phyloP scores from a whole-genome alignment of 2,888 invertebrate species.

The Actias luna region DNA sequence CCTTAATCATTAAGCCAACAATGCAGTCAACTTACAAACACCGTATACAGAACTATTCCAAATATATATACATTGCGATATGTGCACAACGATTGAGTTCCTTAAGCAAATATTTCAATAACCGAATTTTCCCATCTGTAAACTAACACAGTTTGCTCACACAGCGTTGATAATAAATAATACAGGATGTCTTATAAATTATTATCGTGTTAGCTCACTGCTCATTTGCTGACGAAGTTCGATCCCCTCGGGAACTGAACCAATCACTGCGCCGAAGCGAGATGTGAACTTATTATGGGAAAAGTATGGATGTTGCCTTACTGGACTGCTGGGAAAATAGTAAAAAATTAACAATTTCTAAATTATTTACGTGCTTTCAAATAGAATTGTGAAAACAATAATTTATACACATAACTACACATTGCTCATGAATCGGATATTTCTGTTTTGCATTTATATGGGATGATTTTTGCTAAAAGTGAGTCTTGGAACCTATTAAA shows the following conservation, averaged over 20 bases:
- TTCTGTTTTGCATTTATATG: no score
- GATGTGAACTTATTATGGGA: conserved; percentile 74
- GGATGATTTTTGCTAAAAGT: no score
- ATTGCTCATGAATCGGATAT: neutral
- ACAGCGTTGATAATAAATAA: conserved; percentile 72
- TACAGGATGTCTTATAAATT: conserved; percentile 75
- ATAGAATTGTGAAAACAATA: neutral
- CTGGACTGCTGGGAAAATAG: conserved; percentile 15
- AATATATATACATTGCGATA: neutral
- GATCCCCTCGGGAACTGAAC: conserved; percentile 65
- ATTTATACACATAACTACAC: neutral
- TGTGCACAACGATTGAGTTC: neutral
- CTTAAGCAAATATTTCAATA: conserved; percentile 10
- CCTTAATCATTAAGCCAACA: no score
- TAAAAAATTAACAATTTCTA: conserved; percentile 22
- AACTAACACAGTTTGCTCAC: conserved; percentile 39
- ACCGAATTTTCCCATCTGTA: conserved; percentile 17
- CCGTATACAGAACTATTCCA: neutral
- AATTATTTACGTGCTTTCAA: neutral
- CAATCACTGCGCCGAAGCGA: conserved; percentile 69
- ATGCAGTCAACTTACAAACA: no score
- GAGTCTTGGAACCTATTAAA: no score
- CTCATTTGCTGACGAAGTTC: conserved; percentile 82
- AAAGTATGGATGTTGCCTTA: conserved; percentile 50
- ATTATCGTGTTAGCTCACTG: conserved; percentile 76